Evolutionary conservation across 2,797 vertebrate genomes (phyloP), one percentile per base, ranked within the genome.

Genomic region (Myotis findleyi): DNA sequence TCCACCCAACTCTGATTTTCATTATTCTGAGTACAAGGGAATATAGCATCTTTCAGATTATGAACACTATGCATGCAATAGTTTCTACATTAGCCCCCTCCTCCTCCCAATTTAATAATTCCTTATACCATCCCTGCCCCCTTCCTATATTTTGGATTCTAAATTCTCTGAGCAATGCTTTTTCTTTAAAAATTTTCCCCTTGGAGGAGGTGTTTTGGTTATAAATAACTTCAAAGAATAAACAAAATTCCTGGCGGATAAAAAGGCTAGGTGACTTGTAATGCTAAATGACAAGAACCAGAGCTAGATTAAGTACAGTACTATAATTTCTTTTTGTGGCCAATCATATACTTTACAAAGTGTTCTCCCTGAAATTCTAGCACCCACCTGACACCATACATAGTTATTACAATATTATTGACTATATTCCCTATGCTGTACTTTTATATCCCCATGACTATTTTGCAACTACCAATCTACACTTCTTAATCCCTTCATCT

Each of bases 121-220:
- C 36, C 30, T 79, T 20, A 30, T 18, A 59, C 21, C 38, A 83
- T 4, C 23, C 38, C 27, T 7, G 33, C 9, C 27, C 16, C 7
- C 7, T 13, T 66, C 36, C 47, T 57, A 14, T 23, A 75, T 5
- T 89, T 53, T 53, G 75, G 36, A 72, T 57, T 57, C 80, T 82
- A 85, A 79, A 57, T 62, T 86, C n/a, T 82, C 75, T n/a, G 33
- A 79, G 25, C 33, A 73, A 53, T 82, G 77, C 3, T 47, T 73
- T 94, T 73, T 33, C 36, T 94, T 93, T 18, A 69, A 64, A 11
- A 27, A 20, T 33, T 88, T 30, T 73, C 1, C 3, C 30, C 3
- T 79, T 57, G 14, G 71, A 82, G 64, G 51, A 89, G 57, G 51
- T 89, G 55, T 95, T 97, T 94, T 89, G 27, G 79, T 88, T 95